Percentiles rank a stretch among this genome's conserved stretches.
These are phyloP conservation scores for Myotis findleyi DNA, from an alignment of 2,797 vertebrate genomes.

Conservation along the genomic window DNA sequence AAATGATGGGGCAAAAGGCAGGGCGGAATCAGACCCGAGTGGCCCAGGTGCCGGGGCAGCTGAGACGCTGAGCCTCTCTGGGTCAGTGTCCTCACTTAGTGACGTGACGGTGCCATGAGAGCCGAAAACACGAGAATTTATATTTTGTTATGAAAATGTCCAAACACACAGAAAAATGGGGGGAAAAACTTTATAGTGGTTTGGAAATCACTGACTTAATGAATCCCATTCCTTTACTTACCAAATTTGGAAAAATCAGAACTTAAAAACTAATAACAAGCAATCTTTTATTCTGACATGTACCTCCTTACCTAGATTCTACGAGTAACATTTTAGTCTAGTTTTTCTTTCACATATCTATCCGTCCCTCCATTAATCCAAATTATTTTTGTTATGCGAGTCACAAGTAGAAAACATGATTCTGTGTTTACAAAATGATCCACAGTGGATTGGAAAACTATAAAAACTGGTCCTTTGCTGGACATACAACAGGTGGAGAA, in stretches of 20 bases:
- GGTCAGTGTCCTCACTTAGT: neutral
- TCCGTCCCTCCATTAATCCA: neutral
- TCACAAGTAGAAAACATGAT: neutral
- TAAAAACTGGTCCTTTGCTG: neutral
- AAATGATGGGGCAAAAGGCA: neutral
- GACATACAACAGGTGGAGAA: neutral
- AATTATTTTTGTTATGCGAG: neutral
- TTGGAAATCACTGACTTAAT: neutral
- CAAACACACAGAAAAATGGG: neutral
- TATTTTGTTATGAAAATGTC: neutral
- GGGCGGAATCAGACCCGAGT: neutral
- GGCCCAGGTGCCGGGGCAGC: neutral
- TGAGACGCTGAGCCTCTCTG: neutral
- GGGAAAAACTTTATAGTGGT: neutral
- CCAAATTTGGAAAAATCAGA: constrained; percentile 5
- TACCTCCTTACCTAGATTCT: neutral
- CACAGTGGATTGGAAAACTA: neutral
- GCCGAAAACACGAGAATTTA: neutral
- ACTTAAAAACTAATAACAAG: neutral
- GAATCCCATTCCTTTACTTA: neutral
- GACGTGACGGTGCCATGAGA: neutral
- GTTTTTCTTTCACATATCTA: neutral
- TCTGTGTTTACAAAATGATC: constrained; percentile 20
- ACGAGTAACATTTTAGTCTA: neutral
- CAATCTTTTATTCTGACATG: neutral